phyloP scores from a whole-genome alignment of 2,797 vertebrate species.

The Bradypus variegatus region DNA sequence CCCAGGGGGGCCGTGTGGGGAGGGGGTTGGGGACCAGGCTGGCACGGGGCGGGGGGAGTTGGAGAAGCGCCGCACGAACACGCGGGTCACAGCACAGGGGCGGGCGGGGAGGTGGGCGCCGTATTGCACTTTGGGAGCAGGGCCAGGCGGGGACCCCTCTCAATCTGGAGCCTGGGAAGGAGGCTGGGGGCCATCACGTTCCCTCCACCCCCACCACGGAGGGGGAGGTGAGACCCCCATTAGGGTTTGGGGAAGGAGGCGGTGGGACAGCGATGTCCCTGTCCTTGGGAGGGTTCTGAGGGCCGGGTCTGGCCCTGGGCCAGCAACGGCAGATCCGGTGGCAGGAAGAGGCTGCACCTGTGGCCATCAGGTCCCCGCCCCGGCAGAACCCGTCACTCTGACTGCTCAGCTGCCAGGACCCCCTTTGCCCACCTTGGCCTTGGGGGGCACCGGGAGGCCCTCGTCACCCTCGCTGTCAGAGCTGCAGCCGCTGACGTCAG shows the following conservation, averaged over 20 bases:
- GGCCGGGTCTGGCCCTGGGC: not conserved
- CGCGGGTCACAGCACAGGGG: slow-evolving; percentile 57
- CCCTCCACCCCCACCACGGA: slow-evolving; percentile 13
- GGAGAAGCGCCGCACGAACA: slow-evolving; percentile 51
- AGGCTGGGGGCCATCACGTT: not conserved
- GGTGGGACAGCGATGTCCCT: not conserved
- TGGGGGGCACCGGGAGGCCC: slow-evolving; percentile 25
- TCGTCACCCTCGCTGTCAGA: slow-evolving; percentile 59
- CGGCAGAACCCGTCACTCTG: not conserved
- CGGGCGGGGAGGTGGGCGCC: slow-evolving; percentile 75
- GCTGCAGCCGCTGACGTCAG: slow-evolving; percentile 87
- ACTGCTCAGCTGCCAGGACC: slow-evolving; percentile 44
- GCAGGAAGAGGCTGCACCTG: slow-evolving; percentile 58
- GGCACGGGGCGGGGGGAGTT: slow-evolving; percentile 59
- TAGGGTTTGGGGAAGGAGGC: not conserved
- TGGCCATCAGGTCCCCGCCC: not conserved
- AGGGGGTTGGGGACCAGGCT: slow-evolving; percentile 71
- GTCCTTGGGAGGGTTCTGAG: not conserved
- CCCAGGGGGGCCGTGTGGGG: slow-evolving; percentile 45
- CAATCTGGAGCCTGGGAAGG: slow-evolving; percentile 45
- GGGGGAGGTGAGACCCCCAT: slow-evolving; percentile 69
- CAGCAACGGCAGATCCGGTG: not conserved
- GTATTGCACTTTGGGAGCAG: slow-evolving; percentile 77
- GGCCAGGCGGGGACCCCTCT: slow-evolving; percentile 35
- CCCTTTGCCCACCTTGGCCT: slow-evolving; percentile 53